Evolutionary conservation across 64 coral and sea anemone genomes (phyloP), one percentile per base, ranked within the genome.

Genomic region (Stichodactyla helianthus): DNA sequence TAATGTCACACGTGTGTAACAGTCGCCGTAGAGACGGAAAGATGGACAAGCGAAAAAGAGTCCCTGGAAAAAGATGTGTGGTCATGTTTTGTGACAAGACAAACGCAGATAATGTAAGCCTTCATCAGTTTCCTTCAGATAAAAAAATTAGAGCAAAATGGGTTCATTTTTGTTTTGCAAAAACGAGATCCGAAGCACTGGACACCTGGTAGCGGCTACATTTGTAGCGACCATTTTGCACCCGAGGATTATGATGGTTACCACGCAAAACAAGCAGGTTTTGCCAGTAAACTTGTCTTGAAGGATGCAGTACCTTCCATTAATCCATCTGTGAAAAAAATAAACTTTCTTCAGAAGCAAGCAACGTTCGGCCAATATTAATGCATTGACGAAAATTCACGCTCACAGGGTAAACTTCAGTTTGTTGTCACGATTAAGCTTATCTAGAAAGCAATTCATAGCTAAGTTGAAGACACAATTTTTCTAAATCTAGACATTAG

Each of bases 41-140:
- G 13, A 60, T 60, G 59, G 59, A 79, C 0, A 79, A 79, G 28
- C 77, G 77, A 82, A 78, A 77, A 76, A 59, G 28, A 8, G 17
- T 23, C 12, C 59, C 89, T 7, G 61, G 78, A 4, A 91, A 91
- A 71, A 84, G 17, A 15, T 91, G 17, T 82, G 61, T 71, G 4
- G 85, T 87, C 5, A 83, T 87, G 90, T 87, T 87, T 76, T 86
- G 89, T 59, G 23, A 87, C 10, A 87, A 87, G 14, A 83, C 84
- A 7, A 91, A 91, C 59, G 62, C 51, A 56, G 61, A 91, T 53
- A 77, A 63, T n/a, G 89, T 82, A 17, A 87, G 77, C 61, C 20
- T 82, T 18, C 79, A 89, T 70, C 13, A 89, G 28, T 93, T 89
- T 68, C 87, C 83, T 14, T 50, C 51, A 25, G 53, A 89, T 15